These are phyloP conservation scores for Anoura caudifer DNA, from an alignment of 2,113 vertebrate genomes.

Conservation along the genomic window DNA sequence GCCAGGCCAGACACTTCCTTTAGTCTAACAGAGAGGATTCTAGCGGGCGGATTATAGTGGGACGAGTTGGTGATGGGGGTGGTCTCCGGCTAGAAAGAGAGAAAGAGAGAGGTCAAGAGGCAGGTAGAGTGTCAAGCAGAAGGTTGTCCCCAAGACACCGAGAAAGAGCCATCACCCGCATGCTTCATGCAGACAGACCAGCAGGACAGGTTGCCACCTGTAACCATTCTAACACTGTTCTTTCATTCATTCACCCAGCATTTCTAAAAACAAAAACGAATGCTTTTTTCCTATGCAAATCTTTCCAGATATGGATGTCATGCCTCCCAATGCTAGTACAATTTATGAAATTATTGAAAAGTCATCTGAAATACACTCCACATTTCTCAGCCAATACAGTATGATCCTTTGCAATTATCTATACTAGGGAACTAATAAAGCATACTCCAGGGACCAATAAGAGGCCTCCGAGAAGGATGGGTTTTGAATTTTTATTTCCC, in stretches of 20 bases:
- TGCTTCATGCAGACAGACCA: constrained; percentile 55
- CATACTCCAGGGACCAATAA: neutral
- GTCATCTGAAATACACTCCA: neutral
- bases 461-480: neutral
- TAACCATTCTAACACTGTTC: neutral
- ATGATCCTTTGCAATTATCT: neutral
- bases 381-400: neutral
- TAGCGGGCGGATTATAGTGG: constrained; percentile 85
- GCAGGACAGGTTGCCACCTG: neutral
- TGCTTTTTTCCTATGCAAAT: neutral
- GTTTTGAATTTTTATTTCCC: neutral
- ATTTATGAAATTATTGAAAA: neutral
- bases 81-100: constrained; percentile 85
- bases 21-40: constrained; percentile 86
- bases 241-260: neutral
- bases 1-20: constrained; percentile 79
- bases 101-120: constrained; percentile 74
- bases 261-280: neutral
- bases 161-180: neutral
- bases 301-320: neutral
- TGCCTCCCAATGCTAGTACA: neutral
- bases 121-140: constrained; percentile 53
- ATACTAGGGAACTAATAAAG: neutral
- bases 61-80: constrained; percentile 85
- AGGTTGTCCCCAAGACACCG: neutral